A percentile compares a stretch with the other conserved stretches of the same genome.
phyloP scores from a whole-genome alignment of 2,113 vertebrate species.

The Oriolus oriolus region DNA sequence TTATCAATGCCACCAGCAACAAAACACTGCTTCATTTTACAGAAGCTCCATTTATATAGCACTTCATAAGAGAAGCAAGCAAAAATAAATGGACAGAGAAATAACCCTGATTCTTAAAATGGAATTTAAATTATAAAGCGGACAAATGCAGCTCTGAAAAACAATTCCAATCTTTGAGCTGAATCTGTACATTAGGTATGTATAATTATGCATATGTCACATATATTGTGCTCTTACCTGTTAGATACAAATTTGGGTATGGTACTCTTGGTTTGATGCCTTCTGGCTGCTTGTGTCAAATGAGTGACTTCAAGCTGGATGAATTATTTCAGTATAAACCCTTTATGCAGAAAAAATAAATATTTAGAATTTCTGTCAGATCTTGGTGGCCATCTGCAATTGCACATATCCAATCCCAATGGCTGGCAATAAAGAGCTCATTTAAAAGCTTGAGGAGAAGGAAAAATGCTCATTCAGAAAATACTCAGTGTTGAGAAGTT shows the following conservation, averaged over 20 bases:
- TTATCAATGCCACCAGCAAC: slow-evolving; percentile 52
- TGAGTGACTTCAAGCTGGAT: neutral
- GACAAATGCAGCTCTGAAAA: neutral
- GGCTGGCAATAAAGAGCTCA: neutral
- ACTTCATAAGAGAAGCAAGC: neutral
- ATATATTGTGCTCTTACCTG: neutral
- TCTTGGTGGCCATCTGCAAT: neutral
- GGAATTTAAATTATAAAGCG: neutral
- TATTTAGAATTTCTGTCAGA: neutral
- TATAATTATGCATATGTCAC: neutral
- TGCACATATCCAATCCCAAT: neutral
- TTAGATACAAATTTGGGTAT: neutral
- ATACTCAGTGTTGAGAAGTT: neutral
- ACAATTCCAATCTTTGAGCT: neutral
- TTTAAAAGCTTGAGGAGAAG: neutral
- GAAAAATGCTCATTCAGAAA: neutral
- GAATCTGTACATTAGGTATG: neutral
- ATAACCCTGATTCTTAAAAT: neutral
- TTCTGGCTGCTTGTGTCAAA: neutral
- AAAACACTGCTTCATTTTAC: slow-evolving; percentile 28
- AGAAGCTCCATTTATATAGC: neutral
- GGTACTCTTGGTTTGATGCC: neutral
- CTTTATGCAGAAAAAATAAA: neutral
- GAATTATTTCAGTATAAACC: neutral
- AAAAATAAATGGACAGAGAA: neutral